Evolutionary conservation across 2,888 invertebrate genomes (phyloP).

Genomic region (Leucozona laternaria): DNA sequence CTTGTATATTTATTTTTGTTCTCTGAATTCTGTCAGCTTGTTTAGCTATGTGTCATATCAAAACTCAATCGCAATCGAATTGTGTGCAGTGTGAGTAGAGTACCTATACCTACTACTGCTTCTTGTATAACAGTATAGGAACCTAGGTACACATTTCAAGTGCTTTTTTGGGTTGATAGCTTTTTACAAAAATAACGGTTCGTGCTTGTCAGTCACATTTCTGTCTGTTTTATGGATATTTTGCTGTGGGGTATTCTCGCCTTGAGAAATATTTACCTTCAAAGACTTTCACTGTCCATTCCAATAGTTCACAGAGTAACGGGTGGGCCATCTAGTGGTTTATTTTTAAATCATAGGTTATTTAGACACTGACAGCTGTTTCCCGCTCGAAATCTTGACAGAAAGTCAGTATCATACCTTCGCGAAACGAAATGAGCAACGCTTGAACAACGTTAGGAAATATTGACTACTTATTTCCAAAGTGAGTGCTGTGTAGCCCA

Average conservation of each 20-base stretch:
- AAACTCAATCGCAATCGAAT: slow-evolving; percentile 55
- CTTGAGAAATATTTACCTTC: not conserved
- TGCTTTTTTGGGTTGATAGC: slow-evolving; percentile 17
- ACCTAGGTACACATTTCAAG: slow-evolving; percentile 19
- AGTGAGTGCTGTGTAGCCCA: too few relatives aligned
- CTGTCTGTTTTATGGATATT: slow-evolving; percentile 13
- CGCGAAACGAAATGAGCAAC: too few relatives aligned
- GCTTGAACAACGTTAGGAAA: too few relatives aligned
- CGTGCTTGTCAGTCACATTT: slow-evolving; percentile 26
- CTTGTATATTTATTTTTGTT: slow-evolving; percentile 1
- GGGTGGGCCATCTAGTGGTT: too few relatives aligned
- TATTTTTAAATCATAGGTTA: too few relatives aligned
- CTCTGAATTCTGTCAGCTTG: slow-evolving; percentile 53
- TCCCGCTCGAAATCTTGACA: too few relatives aligned
- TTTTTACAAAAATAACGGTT: slow-evolving; percentile 5
- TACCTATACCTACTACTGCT: not conserved
- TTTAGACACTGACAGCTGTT: too few relatives aligned
- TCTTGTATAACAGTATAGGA: not conserved
- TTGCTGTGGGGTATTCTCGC: not conserved
- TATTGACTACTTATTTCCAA: too few relatives aligned
- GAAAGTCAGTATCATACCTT: too few relatives aligned
- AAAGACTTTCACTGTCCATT: not conserved
- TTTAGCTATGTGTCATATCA: slow-evolving; percentile 59
- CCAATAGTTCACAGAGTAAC: not conserved
- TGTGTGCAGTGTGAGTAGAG: not conserved